Base-by-base conservation (phyloP, 1,140 invertebrate genomes). In the Sminthurinus signatus region DNA sequence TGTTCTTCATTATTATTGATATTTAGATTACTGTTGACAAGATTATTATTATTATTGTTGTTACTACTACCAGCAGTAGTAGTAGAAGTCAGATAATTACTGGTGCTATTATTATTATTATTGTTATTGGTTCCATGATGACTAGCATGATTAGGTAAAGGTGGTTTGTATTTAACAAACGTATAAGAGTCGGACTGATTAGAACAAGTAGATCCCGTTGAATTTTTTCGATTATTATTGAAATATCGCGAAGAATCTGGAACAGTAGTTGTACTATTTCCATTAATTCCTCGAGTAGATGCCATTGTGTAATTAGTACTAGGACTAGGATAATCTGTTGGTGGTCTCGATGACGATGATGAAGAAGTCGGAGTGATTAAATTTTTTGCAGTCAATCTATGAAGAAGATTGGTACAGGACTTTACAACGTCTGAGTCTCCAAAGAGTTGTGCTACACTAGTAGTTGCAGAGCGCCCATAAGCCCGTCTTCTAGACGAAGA, bases 361-460 rank as follows among this genome's bases (percentile, higher is more conserved):
- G 4, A 32, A 23, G 19, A 55, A 36, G 60, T 28, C 17, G n/a
- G 36, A 23, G 29, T 32, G 15, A 17, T 32, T 50, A 32, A 51
- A 62, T 50, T 60, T 36, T 64, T 67, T 32, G 85, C 84, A 0
- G 87, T 86, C 67, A 91, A 77, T 50, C 88, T 80, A 71, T 90
- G 88, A 59, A 92, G 80, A 28, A 91, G 80, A 76, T 82, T 91
- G 65, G 87, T 86, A 77, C 88, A 92, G 62, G 88, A 72, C 44
- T 68, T 70, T 12, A 73, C 72, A 25, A 73, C 72, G 60, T 73
- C 72, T 25, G 70, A 89, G 73, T 91, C 88, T 54, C 83, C 87
- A 62, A 92, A 78, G 66, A 92, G 78, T 76, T 91, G 89, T 48
- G 88, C 88, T 59, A 91, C 88, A 77, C 88, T 91, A 12, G 84